Conservation (phyloP, 2,797 vertebrate species). For the Orestias chungarensis region DNA sequence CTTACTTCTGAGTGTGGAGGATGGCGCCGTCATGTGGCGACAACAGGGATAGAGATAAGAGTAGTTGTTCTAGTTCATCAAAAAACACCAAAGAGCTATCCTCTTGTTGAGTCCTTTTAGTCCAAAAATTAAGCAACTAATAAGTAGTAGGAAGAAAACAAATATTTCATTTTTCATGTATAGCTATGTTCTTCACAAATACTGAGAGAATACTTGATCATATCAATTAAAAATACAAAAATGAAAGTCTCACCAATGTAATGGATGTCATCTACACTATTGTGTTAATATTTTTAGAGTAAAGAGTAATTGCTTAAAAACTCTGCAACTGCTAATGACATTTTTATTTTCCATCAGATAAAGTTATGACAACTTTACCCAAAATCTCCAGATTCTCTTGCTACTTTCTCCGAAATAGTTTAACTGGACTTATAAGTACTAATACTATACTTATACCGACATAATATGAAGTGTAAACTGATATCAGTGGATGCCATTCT, state of each 20-base stretch:
- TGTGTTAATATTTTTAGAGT: not conserved
- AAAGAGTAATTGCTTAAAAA: not conserved
- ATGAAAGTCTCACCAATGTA: no score
- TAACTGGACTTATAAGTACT: not conserved
- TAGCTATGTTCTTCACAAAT: not conserved
- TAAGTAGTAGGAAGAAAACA: not conserved
- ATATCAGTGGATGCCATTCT: not conserved
- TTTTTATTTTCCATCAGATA: not conserved
- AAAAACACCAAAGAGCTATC: not conserved
- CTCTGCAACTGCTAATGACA: not conserved
- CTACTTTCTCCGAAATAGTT: not conserved
- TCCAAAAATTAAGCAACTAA: not conserved
- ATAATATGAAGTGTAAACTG: not conserved
- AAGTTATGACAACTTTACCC: not conserved
- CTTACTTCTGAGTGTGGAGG: not conserved
- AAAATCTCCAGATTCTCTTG: not conserved
- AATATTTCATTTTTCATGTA: not conserved
- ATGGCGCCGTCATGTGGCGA: constrained; percentile 53
- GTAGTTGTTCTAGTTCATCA: not conserved
- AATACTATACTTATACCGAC: no score
- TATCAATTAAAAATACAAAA: no score
- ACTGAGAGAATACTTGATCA: no score
- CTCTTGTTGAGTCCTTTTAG: not conserved
- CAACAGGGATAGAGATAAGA: constrained; percentile 8
- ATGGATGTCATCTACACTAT: not conserved